Evolutionary conservation across 2,797 vertebrate species (phyloP).

Genomic region (Halcyon leucocephala): DNA sequence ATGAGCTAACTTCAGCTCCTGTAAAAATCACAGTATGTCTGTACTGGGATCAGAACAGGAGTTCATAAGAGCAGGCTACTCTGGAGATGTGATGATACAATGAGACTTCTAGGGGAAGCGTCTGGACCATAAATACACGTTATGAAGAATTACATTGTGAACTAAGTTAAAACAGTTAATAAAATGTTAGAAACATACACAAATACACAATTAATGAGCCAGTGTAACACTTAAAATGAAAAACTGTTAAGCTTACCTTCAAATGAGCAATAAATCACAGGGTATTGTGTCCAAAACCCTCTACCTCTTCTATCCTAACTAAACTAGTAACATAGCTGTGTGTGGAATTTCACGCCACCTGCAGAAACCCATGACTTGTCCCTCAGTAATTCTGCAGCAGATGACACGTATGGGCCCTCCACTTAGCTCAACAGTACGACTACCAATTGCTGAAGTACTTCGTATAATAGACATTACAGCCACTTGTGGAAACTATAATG

Average conservation of each 20-base stretch:
- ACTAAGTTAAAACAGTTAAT: neutral
- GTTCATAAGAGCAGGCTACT: neutral
- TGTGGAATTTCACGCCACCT: neutral
- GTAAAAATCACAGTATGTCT: neutral
- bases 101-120: neutral
- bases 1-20: neutral
- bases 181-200: neutral
- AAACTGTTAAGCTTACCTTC: neutral
- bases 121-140: neutral
- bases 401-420: neutral
- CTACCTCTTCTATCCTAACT: neutral
- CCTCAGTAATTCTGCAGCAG: neutral
- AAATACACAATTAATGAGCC: neutral
- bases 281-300: neutral
- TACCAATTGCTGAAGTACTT: neutral
- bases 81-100: neutral
- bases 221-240: neutral
- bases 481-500: neutral
- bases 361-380: neutral
- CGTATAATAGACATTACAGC: neutral
- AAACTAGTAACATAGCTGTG: neutral
- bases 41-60: neutral
- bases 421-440: neutral
- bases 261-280: neutral
- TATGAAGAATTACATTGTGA: neutral